Evolutionary conservation across 2,888 invertebrate genomes (phyloP).

Genomic region (Cephus runcator): DNA sequence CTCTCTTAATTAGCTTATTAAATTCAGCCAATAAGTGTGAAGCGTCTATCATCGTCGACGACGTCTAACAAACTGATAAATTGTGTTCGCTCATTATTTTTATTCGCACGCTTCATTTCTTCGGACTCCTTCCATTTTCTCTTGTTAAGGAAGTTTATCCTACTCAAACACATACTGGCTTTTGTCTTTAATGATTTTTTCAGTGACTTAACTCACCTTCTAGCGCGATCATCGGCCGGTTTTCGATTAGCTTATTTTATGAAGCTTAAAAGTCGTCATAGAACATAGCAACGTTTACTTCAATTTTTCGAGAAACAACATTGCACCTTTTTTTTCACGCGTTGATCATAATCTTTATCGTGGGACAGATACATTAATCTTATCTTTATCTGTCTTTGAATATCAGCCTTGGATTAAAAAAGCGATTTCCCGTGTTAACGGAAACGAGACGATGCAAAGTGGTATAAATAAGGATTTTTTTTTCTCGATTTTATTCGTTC

Average conservation of each 20-base stretch:
- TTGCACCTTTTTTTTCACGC: too few relatives aligned
- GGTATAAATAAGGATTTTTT: slow-evolving; percentile 6
- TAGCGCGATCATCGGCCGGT: background rate
- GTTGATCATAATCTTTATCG: background rate
- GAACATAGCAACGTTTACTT: background rate
- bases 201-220: background rate
- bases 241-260: background rate
- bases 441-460: background rate
- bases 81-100: background rate
- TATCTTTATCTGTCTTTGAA: background rate
- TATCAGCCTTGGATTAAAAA: background rate
- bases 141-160: background rate
- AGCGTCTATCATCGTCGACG: slow-evolving; percentile 1
- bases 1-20: slow-evolving; percentile 55
- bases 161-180: background rate
- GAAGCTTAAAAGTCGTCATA: background rate
- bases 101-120: background rate
- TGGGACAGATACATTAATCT: background rate
- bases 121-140: background rate
- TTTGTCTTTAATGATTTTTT: background rate
- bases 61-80: slow-evolving; percentile 23
- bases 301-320: background rate
- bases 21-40: slow-evolving; percentile 42
- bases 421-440: background rate
- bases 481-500: background rate